Base-by-base conservation (phyloP, 2,888 invertebrate species). In the Polylopha cassiicola region DNA sequence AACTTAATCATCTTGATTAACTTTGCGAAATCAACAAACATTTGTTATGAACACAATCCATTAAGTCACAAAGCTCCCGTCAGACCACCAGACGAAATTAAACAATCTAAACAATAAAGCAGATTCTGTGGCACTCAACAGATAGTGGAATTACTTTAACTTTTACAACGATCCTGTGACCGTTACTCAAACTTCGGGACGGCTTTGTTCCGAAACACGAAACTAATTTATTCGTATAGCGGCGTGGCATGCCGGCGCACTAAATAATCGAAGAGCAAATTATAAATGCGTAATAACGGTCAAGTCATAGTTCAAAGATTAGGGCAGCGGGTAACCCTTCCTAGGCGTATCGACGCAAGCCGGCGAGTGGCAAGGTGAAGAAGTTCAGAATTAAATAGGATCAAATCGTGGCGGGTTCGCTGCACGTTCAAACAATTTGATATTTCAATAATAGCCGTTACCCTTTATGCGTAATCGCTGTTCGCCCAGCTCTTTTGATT, bases 231-330 rank as follows among this genome's bases (percentile, higher is more conserved):
- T 85, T 85, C 85, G 68, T 79, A 77, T 73, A 74, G 78, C 72
- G 55, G 53, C 67, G 65, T 65, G 65, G 72, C 73, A 72, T 75
- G 71, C 73, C 66, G 63, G 64, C 65, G 65, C 71, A 79, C 71
- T 73, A 81, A 82, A 84, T 80, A 82, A 82, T 85, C 82, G 85
- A 80, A 78, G 67, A 77, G 70, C 72, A 76, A 85, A 85, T 85
- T 85, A 85, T 81, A 80, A 80, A 85, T 85, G 84, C 84, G 80
- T 81, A 78, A 75, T 82, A 85, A 84, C 85, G 85, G 85, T 85
- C 85, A 82, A 84, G 84, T 81, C 79, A 79, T 79, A 85, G 85
- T 85, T 85, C 82, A 85, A 82, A 85, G 85, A 84, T 84, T 84
- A 81, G 79, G 85, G 80, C 81, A 76, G 67, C 73, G 81, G 74